Evolutionary conservation across 2,113 vertebrate species (phyloP).

Genomic region (Mesitornis unicolor): DNA sequence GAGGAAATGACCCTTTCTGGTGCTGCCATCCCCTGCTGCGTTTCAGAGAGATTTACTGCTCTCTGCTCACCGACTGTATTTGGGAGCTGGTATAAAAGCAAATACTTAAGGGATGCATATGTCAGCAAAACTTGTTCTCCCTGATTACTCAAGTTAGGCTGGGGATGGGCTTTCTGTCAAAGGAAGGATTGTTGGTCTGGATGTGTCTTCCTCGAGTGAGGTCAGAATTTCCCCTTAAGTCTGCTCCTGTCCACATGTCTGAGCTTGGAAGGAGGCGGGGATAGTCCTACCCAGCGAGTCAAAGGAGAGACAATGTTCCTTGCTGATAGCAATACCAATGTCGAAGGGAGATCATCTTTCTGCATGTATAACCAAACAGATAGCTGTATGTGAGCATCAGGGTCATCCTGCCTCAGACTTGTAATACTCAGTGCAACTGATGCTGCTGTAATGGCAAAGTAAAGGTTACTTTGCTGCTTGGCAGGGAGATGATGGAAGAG

Average conservation of each 20-base stretch:
- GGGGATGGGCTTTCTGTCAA: not conserved
- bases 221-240: not conserved
- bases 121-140: conserved; percentile 13
- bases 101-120: not conserved
- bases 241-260: not conserved
- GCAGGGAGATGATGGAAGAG: not conserved
- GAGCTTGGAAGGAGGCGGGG: not conserved
- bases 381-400: not conserved
- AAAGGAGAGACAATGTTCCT: not conserved
- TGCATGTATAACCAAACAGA: not conserved
- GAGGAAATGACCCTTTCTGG: conserved; percentile 41
- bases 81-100: not conserved
- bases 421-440: not conserved
- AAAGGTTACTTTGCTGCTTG: not conserved
- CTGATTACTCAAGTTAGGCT: not conserved
- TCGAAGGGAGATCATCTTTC: not conserved
- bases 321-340: not conserved
- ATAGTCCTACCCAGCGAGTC: not conserved
- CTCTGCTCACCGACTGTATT: not conserved
- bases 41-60: conserved; percentile 30
- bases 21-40: conserved; percentile 12
- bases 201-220: not conserved
- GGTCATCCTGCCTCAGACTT: not conserved
- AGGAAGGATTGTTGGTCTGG: not conserved
- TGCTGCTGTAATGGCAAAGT: not conserved